Evolutionary conservation across 1,140 invertebrate species (phyloP), one percentile per base, ranked within the genome.

Genomic region (Drosophila hydei): DNA sequence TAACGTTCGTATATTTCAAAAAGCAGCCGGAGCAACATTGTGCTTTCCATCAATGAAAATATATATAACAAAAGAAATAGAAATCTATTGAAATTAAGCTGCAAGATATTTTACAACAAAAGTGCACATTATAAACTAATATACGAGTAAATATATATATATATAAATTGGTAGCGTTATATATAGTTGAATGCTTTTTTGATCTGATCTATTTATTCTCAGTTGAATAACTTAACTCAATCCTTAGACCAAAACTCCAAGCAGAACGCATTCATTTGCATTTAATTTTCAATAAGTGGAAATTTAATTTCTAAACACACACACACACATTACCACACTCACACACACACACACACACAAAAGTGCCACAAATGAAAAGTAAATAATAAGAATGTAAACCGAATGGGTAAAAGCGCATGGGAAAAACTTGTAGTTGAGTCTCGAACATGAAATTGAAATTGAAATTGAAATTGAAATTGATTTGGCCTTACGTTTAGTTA

Each of bases 401-500:
- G 27, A 33, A 30, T 33, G 38, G 38, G 60, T 40, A 59, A 43
- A 73, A 77, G 60, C 55, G 30, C 16, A 16, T 19, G 12, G 21
- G 36, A 30, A 51, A 23, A 21, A 72, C 45, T 72, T 76, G 70
- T 79, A 75, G 67, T 19, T 55, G 64, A 33, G 30, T 33, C 30
- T 33, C 4, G 30, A 30, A 5, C 8, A 30, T 30, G 27, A 23
- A n/a, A n/a, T n/a, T n/a, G 36, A 40, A 52, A 12, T 59, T 33
- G 55, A 42, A 40, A 30, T 30, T 25, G 42, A 33, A 48, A 9
- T 60, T 79, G 33, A 70, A 67, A 60, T 75, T 75, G 48, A 74
- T 87, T 87, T 81, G 83, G 77, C 77, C 77, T 78, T 88, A 88
- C 74, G 50, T 88, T 81, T 87, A 87, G 81, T 87, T 88, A 87